Conservation (phyloP, 1,140 invertebrate species). For the Propsilocerus akamusi region DNA sequence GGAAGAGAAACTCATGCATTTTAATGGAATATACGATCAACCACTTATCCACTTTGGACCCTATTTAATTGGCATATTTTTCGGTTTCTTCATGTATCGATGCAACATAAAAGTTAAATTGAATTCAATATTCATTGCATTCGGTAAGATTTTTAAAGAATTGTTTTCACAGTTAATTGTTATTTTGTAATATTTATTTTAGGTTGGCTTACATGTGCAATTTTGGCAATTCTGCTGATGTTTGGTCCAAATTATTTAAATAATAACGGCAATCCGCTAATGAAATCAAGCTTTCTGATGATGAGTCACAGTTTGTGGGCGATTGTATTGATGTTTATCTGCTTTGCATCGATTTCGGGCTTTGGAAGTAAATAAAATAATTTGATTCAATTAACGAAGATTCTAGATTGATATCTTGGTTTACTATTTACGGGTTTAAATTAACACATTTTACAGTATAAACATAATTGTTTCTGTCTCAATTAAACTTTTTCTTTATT, state of each 20-base stretch:
- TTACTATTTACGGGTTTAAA: no score
- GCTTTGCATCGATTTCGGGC: constrained; percentile 3
- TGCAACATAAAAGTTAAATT: constrained; percentile 19
- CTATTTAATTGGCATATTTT: constrained; percentile 24
- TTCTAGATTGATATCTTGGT: no score
- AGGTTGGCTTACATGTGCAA: constrained; percentile 6
- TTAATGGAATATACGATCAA: constrained; percentile 21
- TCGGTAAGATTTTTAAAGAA: constrained; percentile 6
- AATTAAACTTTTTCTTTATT: no score
- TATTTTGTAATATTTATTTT: background rate
- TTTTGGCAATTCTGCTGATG: background rate
- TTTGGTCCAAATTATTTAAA: background rate
- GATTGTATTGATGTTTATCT: constrained; percentile 6
- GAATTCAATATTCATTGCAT: constrained; percentile 14
- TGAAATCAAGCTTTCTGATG: background rate
- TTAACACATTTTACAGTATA: no score
- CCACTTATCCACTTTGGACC: constrained; percentile 25
- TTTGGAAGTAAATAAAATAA: constrained; percentile 6
- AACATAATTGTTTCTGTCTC: no score
- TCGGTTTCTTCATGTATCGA: constrained; percentile 23
- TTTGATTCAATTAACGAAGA: no score
- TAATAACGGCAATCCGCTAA: background rate
- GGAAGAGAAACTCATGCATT: background rate
- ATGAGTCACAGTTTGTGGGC: constrained; percentile 4
- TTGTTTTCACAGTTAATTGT: background rate